Conservation (phyloP, 1,140 invertebrate genomes). For the Lethocerus indicus region DNA sequence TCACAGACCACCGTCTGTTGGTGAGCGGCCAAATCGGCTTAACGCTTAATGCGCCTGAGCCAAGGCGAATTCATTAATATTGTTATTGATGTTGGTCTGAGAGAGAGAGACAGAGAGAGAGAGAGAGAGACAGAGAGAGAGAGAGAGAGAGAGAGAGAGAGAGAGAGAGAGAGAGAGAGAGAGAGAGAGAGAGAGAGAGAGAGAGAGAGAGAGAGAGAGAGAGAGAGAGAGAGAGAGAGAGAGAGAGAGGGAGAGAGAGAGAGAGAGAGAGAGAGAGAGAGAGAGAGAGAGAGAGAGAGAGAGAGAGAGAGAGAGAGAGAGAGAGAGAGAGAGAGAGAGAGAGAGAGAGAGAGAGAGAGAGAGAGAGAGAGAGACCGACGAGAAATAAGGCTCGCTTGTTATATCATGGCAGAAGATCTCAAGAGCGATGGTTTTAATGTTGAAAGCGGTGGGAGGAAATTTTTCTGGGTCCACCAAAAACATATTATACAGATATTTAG, state of each 20-base stretch:
- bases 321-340: constrained; percentile 5
- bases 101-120: constrained; percentile 8
- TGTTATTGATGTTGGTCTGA: constrained; percentile 1
- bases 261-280: constrained; percentile 5
- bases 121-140: constrained; percentile 9
- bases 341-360: constrained; percentile 5
- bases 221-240: constrained; percentile 5
- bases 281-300: constrained; percentile 4
- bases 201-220: constrained; percentile 6
- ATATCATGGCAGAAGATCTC: no score
- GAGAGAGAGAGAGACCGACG: constrained; percentile 3
- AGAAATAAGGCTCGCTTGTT: no score
- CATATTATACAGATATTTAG: no score
- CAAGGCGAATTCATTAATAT: no score
- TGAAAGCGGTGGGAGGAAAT: no score
- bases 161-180: neutral
- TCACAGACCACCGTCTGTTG: no score
- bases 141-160: constrained; percentile 5
- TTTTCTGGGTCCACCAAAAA: no score
- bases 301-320: constrained; percentile 6
- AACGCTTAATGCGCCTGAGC: no score
- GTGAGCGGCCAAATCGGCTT: no score
- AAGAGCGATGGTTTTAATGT: no score
- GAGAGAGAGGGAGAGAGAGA: constrained; percentile 2
- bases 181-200: constrained; percentile 1